A percentile compares a stretch with the other conserved stretches of the same genome.
Evolutionary conservation across 2,797 vertebrate genomes (phyloP).

Genomic region (Pseudopleuronectes americanus): DNA sequence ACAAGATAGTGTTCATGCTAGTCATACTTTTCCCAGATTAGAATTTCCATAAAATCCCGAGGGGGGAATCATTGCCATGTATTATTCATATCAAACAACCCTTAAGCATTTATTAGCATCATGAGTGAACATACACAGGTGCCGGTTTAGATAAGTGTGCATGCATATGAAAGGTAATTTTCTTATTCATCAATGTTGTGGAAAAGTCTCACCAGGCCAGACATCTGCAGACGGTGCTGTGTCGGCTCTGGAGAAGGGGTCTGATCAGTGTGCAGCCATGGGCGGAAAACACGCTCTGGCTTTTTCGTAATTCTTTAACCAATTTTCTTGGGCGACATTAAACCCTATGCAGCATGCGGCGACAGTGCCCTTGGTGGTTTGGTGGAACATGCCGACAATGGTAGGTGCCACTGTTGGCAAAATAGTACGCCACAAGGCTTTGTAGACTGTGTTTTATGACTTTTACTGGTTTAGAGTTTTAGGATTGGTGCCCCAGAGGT

Average conservation of each 20-base stretch:
- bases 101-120: conserved; percentile 54
- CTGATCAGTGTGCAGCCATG: no score
- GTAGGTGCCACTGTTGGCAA: no score
- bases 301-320: no score
- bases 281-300: no score
- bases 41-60: conserved; percentile 63
- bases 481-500: not conserved
- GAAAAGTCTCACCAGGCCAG: not conserved
- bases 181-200: conserved; percentile 6
- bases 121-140: conserved; percentile 33
- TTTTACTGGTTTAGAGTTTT: not conserved
- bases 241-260: no score
- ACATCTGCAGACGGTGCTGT: no score
- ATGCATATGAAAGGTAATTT: not conserved
- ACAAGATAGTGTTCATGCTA: conserved; percentile 56
- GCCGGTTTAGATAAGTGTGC: conserved; percentile 32
- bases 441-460: not conserved
- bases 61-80: conserved; percentile 52
- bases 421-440: not conserved
- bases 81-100: conserved; percentile 69
- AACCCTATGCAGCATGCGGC: no score
- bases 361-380: no score
- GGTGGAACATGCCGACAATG: no score
- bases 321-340: no score
- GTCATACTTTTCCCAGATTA: conserved; percentile 64